These are phyloP conservation scores for Paralichthys olivaceus DNA, from an alignment of 2,113 vertebrate species.

Conservation along the genomic window DNA sequence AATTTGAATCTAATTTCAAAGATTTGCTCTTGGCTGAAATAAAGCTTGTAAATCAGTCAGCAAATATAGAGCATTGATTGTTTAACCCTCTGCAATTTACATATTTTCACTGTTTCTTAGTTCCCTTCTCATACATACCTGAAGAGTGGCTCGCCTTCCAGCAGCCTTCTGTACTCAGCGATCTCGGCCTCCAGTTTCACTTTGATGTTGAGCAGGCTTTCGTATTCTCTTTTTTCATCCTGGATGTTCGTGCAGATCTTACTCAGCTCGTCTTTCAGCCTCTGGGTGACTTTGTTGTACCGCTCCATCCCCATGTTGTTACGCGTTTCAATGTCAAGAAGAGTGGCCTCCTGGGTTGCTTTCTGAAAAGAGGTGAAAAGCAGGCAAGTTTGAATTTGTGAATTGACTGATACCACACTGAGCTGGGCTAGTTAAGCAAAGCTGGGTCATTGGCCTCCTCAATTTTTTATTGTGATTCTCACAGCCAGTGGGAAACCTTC, in stretches of 20 bases:
- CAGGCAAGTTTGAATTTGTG: background rate
- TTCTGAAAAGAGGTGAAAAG: slow-evolving; percentile 79
- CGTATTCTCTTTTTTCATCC: slow-evolving; percentile 83
- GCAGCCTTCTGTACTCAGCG: slow-evolving; percentile 89
- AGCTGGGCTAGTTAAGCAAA: background rate
- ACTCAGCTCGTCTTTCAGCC: slow-evolving; percentile 84
- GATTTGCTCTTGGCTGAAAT: background rate
- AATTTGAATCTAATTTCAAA: slow-evolving; percentile 64
- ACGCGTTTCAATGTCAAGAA: slow-evolving; percentile 81
- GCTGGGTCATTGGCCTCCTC: background rate
- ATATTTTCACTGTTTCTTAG: background rate
- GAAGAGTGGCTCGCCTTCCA: slow-evolving; percentile 82
- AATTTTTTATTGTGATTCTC: too few relatives aligned
- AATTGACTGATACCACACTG: background rate
- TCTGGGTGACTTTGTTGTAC: slow-evolving; percentile 84
- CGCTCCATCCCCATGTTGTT: slow-evolving; percentile 81
- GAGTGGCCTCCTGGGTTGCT: slow-evolving; percentile 83
- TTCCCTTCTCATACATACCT: slow-evolving; percentile 76
- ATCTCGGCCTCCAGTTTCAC: slow-evolving; percentile 94
- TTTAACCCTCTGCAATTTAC: background rate
- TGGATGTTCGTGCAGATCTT: slow-evolving; percentile 82
- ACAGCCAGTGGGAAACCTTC: too few relatives aligned
- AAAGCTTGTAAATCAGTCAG: background rate
- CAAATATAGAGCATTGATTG: background rate
- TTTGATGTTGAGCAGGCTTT: slow-evolving; percentile 91